Evolutionary conservation across 2,113 vertebrate genomes (phyloP).

Genomic region (Pheucticus melanocephalus): DNA sequence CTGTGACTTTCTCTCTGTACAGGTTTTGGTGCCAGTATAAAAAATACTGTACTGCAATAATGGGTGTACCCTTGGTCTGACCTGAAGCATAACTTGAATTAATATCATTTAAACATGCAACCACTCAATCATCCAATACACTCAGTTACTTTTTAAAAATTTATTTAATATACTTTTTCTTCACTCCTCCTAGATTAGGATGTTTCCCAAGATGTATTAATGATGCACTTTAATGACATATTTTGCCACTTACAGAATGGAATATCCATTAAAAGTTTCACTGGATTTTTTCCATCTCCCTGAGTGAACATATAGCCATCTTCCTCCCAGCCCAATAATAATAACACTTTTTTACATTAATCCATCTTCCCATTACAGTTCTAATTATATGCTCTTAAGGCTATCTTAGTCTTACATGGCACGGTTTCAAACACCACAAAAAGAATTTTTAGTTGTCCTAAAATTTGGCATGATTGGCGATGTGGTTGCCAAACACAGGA

Average conservation of each 20-base stretch:
- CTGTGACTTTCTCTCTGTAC: not conserved
- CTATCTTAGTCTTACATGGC: not conserved
- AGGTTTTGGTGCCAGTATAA: not conserved
- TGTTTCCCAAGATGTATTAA: not conserved
- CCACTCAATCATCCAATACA: not conserved
- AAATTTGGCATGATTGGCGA: not conserved
- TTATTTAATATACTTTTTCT: not conserved
- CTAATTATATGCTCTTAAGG: not conserved
- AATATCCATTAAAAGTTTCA: not conserved
- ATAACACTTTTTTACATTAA: not conserved
- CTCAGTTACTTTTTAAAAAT: not conserved
- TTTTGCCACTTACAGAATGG: not conserved
- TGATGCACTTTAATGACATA: not conserved
- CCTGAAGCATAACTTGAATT: not conserved
- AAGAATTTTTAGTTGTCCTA: not conserved
- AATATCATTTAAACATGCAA: not conserved
- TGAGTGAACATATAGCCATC: not conserved
- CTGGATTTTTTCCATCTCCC: not conserved
- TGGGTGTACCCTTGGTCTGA: not conserved
- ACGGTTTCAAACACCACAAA: not conserved
- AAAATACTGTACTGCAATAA: not conserved
- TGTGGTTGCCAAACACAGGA: not conserved
- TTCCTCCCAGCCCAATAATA: not conserved
- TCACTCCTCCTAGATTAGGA: not conserved
- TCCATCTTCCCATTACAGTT: not conserved